phyloP scores from a whole-genome alignment of 2,797 vertebrate species.

The Potorous gilbertii region DNA sequence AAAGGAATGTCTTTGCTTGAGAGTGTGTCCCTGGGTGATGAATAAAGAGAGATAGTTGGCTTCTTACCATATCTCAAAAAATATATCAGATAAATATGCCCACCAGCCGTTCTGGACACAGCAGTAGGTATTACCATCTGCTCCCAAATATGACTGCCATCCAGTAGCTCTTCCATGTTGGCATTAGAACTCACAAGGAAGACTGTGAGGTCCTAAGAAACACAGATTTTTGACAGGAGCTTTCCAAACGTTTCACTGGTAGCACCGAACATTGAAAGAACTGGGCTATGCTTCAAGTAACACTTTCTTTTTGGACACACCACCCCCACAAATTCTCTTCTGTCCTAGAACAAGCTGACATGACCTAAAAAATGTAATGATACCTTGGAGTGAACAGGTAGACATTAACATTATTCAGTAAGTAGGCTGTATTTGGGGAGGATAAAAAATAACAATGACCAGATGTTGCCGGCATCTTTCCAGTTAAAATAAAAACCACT shows the following conservation, averaged over 20 bases:
- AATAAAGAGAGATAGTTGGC: constrained; percentile 81
- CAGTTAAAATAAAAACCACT: constrained; percentile 2
- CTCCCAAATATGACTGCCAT: constrained; percentile 81
- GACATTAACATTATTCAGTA: constrained; percentile 8
- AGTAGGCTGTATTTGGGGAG: background rate
- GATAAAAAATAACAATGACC: constrained; percentile 40
- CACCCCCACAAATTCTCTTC: background rate
- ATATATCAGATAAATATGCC: constrained; percentile 82
- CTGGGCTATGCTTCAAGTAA: constrained; percentile 56
- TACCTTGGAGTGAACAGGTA: constrained; percentile 51
- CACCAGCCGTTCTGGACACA: constrained; percentile 84
- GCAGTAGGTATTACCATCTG: constrained; percentile 85
- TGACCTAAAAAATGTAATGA: constrained; percentile 65
- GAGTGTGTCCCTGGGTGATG: constrained; percentile 76
- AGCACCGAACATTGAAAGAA: constrained; percentile 65
- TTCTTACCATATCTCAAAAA: constrained; percentile 79
- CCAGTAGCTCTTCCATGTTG: constrained; percentile 78
- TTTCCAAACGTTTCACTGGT: constrained; percentile 77
- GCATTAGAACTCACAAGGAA: constrained; percentile 77
- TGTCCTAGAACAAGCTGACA: constrained; percentile 61
- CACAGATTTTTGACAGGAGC: constrained; percentile 76
- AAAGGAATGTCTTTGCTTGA: constrained; percentile 77
- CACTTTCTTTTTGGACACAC: constrained; percentile 3
- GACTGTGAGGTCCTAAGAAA: constrained; percentile 76
- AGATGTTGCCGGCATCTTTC: background rate